phyloP scores from a whole-genome alignment of 2,797 vertebrate genomes.

The Erpetoichthys calabaricus region DNA sequence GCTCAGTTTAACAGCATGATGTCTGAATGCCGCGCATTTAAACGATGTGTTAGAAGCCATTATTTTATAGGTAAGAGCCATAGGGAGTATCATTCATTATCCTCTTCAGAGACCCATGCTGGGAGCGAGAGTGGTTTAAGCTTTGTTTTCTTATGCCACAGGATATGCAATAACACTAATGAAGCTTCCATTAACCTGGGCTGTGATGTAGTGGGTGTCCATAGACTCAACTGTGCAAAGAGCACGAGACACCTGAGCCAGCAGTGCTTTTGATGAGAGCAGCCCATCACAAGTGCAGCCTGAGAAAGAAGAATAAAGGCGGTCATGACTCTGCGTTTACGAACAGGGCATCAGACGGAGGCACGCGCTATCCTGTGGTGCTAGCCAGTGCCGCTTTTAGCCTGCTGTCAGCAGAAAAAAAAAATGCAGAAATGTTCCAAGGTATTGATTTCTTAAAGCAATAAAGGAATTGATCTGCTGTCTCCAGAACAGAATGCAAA shows the following conservation, averaged over 20 bases:
- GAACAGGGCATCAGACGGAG: conserved; percentile 7
- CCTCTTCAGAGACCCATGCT: conserved; percentile 10
- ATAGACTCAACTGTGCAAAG: too few species aligned
- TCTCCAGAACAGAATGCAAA: conserved; percentile 8
- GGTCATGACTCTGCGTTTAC: conserved; percentile 35
- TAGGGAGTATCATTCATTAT: conserved; percentile 12
- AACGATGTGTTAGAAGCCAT: conserved; percentile 4
- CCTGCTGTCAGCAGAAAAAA: conserved; percentile 46
- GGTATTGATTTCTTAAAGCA: conserved; percentile 27
- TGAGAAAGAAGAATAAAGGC: conserved; percentile 9
- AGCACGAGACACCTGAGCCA: background rate
- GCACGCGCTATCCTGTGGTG: background rate
- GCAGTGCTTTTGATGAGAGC: background rate
- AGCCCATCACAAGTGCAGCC: conserved; percentile 6
- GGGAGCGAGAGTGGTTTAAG: conserved; percentile 14
- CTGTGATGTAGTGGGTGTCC: conserved; percentile 22
- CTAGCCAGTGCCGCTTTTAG: conserved; percentile 17
- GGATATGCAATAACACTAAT: conserved; percentile 24
- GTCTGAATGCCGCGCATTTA: conserved; percentile 1
- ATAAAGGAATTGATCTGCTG: conserved; percentile 6
- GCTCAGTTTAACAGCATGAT: background rate
- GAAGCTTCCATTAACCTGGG: conserved; percentile 24
- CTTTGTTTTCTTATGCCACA: conserved; percentile 11
- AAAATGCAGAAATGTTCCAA: conserved; percentile 27
- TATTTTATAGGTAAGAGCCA: conserved; percentile 11